Conservation (phyloP, 1,140 invertebrate genomes). For the Lepidurus apus region DNA sequence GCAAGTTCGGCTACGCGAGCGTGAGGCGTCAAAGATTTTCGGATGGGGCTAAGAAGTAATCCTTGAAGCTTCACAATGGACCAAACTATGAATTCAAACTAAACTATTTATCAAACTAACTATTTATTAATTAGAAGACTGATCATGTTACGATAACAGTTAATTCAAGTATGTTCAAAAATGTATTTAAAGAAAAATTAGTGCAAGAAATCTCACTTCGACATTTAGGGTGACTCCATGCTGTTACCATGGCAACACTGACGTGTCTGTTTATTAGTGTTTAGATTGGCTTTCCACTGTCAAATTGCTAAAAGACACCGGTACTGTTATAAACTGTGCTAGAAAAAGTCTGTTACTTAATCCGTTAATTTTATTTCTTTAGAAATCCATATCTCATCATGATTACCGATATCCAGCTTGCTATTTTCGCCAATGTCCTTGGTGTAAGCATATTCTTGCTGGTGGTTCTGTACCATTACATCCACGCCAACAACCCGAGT, state of each 20-base stretch:
- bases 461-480: slow-evolving; percentile 94
- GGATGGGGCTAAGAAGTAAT: no score
- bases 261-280: neutral
- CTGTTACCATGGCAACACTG: neutral
- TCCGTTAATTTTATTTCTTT: neutral
- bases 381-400: slow-evolving; percentile 53
- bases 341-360: neutral
- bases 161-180: no score
- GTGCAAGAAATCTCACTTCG: neutral
- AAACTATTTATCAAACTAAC: no score
- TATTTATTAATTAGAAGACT: no score
- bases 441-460: slow-evolving; percentile 89
- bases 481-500: slow-evolving; percentile 65
- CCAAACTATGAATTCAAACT: no score
- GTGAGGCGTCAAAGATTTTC: no score
- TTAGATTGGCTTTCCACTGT: neutral
- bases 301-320: neutral
- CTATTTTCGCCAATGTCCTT: slow-evolving; percentile 90
- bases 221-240: neutral
- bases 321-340: neutral
- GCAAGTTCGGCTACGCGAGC: no score
- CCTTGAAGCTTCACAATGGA: no score
- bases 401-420: slow-evolving; percentile 94
- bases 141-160: no score
- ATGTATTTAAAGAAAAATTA: no score